phyloP scores from a whole-genome alignment of 2,797 vertebrate genomes.

The Rhinichthys osculus region DNA sequence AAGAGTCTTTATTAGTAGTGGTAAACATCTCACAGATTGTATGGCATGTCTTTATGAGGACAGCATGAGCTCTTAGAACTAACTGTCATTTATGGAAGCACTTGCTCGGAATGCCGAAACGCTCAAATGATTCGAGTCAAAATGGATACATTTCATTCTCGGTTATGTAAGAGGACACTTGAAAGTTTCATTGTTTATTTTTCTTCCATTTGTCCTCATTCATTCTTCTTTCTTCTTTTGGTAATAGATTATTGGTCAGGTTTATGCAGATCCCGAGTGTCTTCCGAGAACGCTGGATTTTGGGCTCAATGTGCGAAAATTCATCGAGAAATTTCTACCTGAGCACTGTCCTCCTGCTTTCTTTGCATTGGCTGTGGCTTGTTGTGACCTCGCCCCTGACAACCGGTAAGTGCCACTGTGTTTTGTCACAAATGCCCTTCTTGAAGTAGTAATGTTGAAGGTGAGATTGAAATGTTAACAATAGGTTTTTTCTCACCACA shows the following conservation, averaged over 20 bases:
- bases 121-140: conserved; percentile 6
- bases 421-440: neutral
- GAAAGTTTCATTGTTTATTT: neutral
- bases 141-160: neutral
- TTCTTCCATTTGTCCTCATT: neutral
- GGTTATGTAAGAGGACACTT: neutral
- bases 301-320: conserved; percentile 93
- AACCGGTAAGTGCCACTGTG: conserved; percentile 81
- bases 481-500: neutral
- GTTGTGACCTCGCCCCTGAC: conserved; percentile 92
- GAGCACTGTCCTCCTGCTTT: conserved; percentile 92
- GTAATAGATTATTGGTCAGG: conserved; percentile 93
- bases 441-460: neutral
- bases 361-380: conserved; percentile 92
- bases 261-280: conserved; percentile 95
- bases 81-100: conserved; percentile 1
- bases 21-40: neutral
- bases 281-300: conserved; percentile 94
- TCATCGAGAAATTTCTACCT: conserved; percentile 96
- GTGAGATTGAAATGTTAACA: neutral
- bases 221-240: neutral
- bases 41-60: neutral
- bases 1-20: conserved; percentile 38
- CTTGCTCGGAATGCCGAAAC: neutral
- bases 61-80: neutral